These are phyloP conservation scores for Vimba vimba DNA, from an alignment of 2,113 vertebrate species.

Conservation along the genomic window DNA sequence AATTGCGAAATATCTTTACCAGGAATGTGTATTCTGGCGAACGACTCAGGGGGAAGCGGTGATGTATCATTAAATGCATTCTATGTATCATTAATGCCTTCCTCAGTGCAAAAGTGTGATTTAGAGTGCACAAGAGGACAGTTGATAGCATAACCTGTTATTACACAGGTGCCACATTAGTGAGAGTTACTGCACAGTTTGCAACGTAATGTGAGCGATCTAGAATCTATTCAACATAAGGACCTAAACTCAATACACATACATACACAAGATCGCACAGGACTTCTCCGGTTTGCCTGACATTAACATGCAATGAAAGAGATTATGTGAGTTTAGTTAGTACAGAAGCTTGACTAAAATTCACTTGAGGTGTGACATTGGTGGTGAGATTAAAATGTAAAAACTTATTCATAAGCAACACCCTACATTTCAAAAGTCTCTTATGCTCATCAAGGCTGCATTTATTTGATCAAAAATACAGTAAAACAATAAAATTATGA, in stretches of 20 bases:
- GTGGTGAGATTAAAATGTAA: neutral
- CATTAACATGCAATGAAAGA: neutral
- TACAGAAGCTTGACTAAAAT: neutral
- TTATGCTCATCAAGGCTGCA: too few species aligned
- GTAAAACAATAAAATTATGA: too few species aligned
- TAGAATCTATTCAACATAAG: neutral
- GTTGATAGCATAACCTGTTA: conserved; percentile 27
- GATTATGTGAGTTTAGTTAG: neutral
- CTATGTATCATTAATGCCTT: conserved; percentile 7
- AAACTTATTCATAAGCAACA: neutral
- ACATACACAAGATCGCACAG: neutral
- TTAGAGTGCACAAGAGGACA: neutral
- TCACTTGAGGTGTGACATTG: neutral
- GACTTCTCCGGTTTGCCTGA: neutral
- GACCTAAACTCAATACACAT: neutral
- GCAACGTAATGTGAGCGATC: neutral
- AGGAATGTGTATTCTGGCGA: neutral
- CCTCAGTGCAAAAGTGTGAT: conserved; percentile 11
- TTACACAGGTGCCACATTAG: conserved; percentile 2
- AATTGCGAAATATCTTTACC: neutral
- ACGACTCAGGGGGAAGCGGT: conserved; percentile 1
- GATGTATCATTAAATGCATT: conserved; percentile 5
- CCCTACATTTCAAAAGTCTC: too few species aligned
- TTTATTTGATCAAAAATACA: too few species aligned
- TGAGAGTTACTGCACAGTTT: neutral